A percentile compares a stretch with the other conserved stretches of the same genome.
Evolutionary conservation across 92 coral and sea anemone genomes (phyloP).

Genomic region (Palythoa caribaeorum): DNA sequence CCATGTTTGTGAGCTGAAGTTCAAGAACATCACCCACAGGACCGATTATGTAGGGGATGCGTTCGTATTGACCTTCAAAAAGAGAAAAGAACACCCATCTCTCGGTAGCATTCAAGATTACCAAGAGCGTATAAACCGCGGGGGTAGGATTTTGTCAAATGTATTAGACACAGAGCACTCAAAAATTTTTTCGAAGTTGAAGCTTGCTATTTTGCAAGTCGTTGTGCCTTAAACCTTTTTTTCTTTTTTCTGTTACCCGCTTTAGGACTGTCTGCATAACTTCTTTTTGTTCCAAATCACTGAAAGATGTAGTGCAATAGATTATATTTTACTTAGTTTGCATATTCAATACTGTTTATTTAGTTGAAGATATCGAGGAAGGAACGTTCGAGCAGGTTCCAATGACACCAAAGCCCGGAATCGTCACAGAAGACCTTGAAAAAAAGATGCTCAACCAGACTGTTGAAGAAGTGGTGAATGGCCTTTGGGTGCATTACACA

Average conservation of each 20-base stretch:
- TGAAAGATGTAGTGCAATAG: too few species aligned
- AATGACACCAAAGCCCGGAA: conserved; percentile 12
- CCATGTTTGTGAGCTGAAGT: neutral
- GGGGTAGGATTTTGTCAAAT: neutral
- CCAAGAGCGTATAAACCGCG: neutral
- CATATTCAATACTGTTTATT: neutral
- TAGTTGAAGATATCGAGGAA: conserved; percentile 13
- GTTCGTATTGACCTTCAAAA: too few species aligned
- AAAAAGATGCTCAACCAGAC: neutral
- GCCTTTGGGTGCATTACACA: neutral
- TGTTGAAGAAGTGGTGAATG: neutral
- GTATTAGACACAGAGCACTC: too few species aligned
- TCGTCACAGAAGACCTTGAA: neutral
- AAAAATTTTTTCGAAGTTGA: too few species aligned
- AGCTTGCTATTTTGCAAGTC: too few species aligned
- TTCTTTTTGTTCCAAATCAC: too few species aligned
- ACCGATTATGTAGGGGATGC: neutral
- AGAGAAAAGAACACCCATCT: neutral
- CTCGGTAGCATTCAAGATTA: neutral
- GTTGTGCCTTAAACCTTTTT: too few species aligned
- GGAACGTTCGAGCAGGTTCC: neutral
- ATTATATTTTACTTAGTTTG: neutral
- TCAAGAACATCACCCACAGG: neutral
- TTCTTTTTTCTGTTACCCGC: too few species aligned
- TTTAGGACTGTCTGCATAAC: too few species aligned